These are phyloP conservation scores for Alca torda DNA, from an alignment of 2,797 vertebrate species.

Conservation along the genomic window DNA sequence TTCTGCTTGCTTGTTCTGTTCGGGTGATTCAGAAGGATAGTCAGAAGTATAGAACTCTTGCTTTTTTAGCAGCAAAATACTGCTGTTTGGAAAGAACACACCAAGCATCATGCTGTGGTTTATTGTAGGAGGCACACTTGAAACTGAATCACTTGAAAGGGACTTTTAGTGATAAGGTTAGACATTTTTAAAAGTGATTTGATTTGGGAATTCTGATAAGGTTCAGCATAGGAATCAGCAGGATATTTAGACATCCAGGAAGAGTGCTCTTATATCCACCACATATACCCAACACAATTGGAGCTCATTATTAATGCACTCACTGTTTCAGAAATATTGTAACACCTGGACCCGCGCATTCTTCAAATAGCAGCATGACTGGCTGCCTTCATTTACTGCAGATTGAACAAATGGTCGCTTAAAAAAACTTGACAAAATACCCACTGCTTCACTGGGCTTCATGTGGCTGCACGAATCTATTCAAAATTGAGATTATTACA, in stretches of 20 bases:
- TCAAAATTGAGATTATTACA: neutral
- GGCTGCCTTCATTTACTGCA: neutral
- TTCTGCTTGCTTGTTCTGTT: neutral
- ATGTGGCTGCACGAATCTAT: neutral
- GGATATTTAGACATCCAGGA: conserved; percentile 4
- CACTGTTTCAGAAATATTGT: conserved; percentile 9
- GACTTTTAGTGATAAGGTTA: conserved; percentile 1
- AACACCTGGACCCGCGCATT: neutral
- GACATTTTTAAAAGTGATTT: neutral
- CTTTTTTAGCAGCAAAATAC: neutral
- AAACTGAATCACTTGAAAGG: neutral
- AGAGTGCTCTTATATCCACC: neutral
- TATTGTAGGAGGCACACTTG: neutral
- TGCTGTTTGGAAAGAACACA: neutral
- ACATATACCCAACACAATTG: neutral
- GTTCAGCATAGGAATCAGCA: neutral
- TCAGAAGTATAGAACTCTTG: neutral
- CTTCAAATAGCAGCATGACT: neutral
- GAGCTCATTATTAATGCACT: conserved; percentile 44
- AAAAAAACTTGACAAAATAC: neutral
- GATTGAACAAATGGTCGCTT: neutral
- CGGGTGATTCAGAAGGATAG: neutral
- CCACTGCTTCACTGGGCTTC: neutral
- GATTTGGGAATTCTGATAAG: neutral
- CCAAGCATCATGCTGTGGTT: neutral